These are phyloP conservation scores for Thera obeliscata DNA, from an alignment of 2,888 invertebrate genomes.

Conservation along the genomic window DNA sequence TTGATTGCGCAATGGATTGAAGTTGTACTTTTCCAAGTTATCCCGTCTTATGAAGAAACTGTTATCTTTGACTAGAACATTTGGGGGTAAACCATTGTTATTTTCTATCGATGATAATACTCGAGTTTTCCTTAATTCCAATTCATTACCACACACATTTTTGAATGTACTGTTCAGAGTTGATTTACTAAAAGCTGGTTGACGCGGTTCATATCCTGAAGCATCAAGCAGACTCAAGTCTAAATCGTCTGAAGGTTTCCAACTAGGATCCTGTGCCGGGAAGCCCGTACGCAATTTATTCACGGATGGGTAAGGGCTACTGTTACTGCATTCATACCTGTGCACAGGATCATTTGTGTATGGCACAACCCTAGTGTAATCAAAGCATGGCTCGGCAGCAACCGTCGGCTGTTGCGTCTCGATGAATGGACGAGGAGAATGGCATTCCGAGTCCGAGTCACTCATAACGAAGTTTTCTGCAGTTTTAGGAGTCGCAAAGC, in stretches of 20 bases:
- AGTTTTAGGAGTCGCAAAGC: conserved; percentile 65
- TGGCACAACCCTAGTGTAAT: conserved; percentile 50
- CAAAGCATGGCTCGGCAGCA: conserved; percentile 47
- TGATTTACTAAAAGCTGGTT: conserved; percentile 42
- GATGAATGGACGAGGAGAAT: conserved; percentile 73
- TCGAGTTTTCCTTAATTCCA: conserved; percentile 30
- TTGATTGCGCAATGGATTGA: conserved; percentile 52
- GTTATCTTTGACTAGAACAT: conserved; percentile 57
- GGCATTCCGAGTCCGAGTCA: conserved; percentile 69
- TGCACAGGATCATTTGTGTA: conserved; percentile 66
- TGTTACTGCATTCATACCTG: conserved; percentile 66
- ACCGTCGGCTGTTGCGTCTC: conserved; percentile 52
- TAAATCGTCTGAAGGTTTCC: conserved; percentile 68
- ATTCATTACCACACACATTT: conserved; percentile 16
- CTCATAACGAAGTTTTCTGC: conserved; percentile 55
- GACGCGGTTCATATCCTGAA: conserved; percentile 51
- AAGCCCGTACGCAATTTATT: conserved; percentile 54
- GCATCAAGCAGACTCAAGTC: conserved; percentile 73
- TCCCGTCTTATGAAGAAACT: conserved; percentile 70
- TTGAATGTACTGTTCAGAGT: conserved; percentile 39
- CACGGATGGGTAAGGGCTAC: conserved; percentile 66
- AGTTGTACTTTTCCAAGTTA: conserved; percentile 54
- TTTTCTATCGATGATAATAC: conserved; percentile 54
- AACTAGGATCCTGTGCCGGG: conserved; percentile 45
- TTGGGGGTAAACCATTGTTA: conserved; percentile 47